Conservation (phyloP, 2,888 invertebrate genomes). For the Amblyjoppa proteus region DNA sequence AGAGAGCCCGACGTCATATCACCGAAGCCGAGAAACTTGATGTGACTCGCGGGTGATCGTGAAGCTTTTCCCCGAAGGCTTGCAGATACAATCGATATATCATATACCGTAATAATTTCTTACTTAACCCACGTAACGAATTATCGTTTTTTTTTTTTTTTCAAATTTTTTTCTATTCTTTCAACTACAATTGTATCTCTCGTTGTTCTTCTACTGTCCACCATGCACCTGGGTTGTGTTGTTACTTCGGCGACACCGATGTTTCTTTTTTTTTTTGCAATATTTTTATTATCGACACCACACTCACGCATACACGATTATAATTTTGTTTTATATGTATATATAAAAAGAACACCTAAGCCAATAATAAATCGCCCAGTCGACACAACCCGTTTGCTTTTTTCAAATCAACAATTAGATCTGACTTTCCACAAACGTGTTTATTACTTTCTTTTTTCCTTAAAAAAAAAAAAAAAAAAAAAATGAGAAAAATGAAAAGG, state of each 20-base stretch:
- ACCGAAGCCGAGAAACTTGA: conserved; percentile 11
- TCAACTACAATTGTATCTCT: conserved; percentile 43
- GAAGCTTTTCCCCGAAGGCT: conserved; percentile 54
- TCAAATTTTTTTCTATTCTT: conserved; percentile 51
- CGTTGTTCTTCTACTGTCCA: conserved; percentile 56
- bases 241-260: conserved; percentile 52
- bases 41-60: conserved; percentile 43
- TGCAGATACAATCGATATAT: conserved; percentile 53
- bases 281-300: conserved; percentile 41
- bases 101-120: conserved; percentile 43
- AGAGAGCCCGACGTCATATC: conserved; percentile 10
- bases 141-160: conserved; percentile 29
- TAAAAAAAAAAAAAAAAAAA: not conserved
- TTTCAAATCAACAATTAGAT: conserved; percentile 51
- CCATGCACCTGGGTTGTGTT: conserved; percentile 64
- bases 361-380: conserved; percentile 45
- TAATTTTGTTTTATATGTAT: not conserved
- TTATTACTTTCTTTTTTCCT: not conserved
- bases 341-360: conserved; percentile 20
- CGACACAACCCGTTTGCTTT: conserved; percentile 60
- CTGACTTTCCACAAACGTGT: conserved; percentile 51
- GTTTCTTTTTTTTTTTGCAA: conserved; percentile 34
- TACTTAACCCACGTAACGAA: conserved; percentile 18
- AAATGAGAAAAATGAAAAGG: conserved; percentile 12
- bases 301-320: conserved; percentile 48